Conservation (phyloP, 2,888 invertebrate species). For the Ceriagrion tenellum region DNA sequence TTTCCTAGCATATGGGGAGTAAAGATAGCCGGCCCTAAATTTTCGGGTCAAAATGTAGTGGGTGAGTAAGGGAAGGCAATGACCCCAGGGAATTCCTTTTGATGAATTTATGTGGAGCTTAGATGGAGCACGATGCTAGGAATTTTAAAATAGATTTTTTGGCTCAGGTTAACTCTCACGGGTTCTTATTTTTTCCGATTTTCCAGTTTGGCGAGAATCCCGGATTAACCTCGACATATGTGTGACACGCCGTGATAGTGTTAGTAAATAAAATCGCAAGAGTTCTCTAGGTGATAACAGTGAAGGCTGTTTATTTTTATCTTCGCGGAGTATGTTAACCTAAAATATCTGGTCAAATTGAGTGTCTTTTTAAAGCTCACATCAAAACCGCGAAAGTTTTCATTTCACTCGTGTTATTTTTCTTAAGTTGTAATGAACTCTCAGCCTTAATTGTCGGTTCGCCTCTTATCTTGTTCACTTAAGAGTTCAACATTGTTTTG, state of each 20-base stretch:
- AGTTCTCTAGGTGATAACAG: background rate
- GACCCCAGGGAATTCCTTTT: background rate
- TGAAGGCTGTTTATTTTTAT: background rate
- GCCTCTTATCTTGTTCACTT: no score
- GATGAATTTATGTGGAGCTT: background rate
- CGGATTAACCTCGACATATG: background rate
- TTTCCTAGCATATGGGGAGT: no score
- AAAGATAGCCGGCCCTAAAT: no score
- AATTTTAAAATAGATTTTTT: slow-evolving; percentile 17
- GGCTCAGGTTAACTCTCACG: background rate
- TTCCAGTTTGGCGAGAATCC: background rate
- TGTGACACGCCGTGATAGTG: background rate
- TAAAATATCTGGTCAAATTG: background rate
- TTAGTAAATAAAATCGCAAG: background rate
- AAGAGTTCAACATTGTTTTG: no score
- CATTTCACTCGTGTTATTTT: background rate
- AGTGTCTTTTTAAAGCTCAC: background rate
- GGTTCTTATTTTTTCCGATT: background rate
- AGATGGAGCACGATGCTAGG: background rate
- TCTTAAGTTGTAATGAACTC: no score
- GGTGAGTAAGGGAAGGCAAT: background rate
- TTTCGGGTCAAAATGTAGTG: no score
- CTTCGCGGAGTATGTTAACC: background rate
- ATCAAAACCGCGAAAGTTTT: background rate
- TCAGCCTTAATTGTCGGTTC: no score